A percentile compares a stretch with the other conserved stretches of the same genome.
Evolutionary conservation across 2,797 vertebrate genomes (phyloP).

Genomic region (Acipenser transmontanus): DNA sequence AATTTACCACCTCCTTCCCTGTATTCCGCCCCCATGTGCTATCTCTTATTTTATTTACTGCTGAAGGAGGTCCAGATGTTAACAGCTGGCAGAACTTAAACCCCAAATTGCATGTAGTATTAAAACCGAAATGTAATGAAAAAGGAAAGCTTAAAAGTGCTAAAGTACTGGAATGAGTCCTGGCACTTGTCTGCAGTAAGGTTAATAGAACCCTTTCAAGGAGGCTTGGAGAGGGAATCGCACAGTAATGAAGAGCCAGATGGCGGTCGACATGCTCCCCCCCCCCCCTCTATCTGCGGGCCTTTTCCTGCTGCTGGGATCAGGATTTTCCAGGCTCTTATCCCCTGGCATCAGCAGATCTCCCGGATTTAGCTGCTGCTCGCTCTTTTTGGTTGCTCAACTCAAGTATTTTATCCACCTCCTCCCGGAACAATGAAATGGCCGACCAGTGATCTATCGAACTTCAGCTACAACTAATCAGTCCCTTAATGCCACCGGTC

Average conservation of each 20-base stretch:
- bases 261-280: background rate
- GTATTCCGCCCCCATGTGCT: too few relatives aligned
- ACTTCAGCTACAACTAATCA: background rate
- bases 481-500: too few relatives aligned
- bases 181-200: background rate
- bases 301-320: background rate
- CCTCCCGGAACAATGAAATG: background rate
- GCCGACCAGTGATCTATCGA: background rate
- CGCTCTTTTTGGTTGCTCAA: background rate
- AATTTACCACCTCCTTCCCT: too few relatives aligned
- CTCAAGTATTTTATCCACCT: background rate
- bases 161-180: background rate
- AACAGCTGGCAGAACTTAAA: background rate
- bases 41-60: too few relatives aligned
- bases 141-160: background rate
- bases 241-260: background rate
- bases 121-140: background rate
- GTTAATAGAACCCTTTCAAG: too few relatives aligned
- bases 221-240: too few relatives aligned
- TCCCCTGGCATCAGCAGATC: background rate
- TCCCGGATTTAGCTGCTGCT: background rate
- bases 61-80: background rate
- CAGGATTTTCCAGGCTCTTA: background rate
- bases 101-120: background rate
- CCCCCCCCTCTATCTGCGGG: background rate